Evolutionary conservation across 2,797 vertebrate species (phyloP).

Genomic region (Lepilemur ruficaudatus): DNA sequence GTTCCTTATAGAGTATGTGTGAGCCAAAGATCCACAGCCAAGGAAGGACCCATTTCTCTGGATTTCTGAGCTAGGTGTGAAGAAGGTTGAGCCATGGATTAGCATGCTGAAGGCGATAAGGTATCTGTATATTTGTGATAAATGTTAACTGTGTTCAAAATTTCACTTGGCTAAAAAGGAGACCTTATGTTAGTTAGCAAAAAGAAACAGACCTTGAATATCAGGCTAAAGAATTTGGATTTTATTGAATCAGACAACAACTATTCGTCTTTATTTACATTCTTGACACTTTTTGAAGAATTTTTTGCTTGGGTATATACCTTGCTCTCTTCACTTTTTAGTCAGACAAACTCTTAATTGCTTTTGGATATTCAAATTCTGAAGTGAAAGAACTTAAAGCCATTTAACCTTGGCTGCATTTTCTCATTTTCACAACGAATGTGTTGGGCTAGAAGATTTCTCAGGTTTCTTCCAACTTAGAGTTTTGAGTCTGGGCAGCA

Average conservation of each 20-base stretch:
- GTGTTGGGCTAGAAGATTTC: not conserved
- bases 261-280: constrained; percentile 8
- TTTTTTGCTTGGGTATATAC: not conserved
- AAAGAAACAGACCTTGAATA: not conserved
- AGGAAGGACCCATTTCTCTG: not conserved
- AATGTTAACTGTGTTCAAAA: not conserved
- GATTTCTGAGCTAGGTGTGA: not conserved
- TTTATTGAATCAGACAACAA: not conserved
- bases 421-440: not conserved
- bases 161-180: not conserved
- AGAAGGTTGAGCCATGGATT: not conserved
- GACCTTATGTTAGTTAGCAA: not conserved
- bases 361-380: constrained; percentile 7
- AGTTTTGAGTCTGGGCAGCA: not conserved
- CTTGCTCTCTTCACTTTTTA: constrained; percentile 1
- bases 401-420: not conserved
- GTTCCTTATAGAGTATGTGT: not conserved
- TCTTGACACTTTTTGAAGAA: not conserved
- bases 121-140: not conserved
- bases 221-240: not conserved
- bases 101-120: not conserved
- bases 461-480: not conserved
- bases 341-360: not conserved
- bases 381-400: not conserved
- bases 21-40: not conserved